Percentiles rank a stretch among this genome's conserved stretches.
Conservation (phyloP, 2,888 invertebrate genomes). For the Petrolisthes cinctipes region DNA sequence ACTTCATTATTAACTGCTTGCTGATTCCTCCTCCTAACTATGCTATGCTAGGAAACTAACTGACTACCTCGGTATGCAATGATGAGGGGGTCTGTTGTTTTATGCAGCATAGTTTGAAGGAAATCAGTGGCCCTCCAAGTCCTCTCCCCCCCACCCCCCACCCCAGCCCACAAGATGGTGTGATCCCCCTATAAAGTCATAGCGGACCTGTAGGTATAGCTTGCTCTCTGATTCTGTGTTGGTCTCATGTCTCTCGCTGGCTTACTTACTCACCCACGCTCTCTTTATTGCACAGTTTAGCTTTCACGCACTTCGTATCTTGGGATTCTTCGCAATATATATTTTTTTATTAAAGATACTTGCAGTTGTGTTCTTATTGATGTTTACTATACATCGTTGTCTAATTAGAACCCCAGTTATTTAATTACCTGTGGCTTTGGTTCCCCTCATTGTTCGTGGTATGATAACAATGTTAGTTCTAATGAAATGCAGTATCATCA, state of each 20-base stretch:
- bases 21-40: too few species aligned
- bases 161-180: too few species aligned
- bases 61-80: too few species aligned
- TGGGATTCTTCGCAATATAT: neutral
- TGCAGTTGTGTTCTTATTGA: neutral
- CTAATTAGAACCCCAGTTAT: neutral
- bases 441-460: neutral
- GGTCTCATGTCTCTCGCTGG: conserved; percentile 7
- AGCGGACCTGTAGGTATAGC: neutral
- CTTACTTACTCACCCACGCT: neutral
- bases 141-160: too few species aligned
- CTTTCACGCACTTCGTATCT: neutral
- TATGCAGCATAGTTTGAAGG: too few species aligned
- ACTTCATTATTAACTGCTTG: too few species aligned
- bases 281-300: neutral
- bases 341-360: neutral
- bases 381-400: neutral
- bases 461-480: neutral
- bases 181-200: neutral
- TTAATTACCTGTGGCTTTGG: neutral
- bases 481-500: neutral
- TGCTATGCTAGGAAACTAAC: too few species aligned
- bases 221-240: conserved; percentile 20
- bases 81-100: too few species aligned
- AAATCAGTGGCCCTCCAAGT: too few species aligned